Base-by-base conservation (phyloP, 2,113 vertebrate genomes). In the Megaleporinus macrocephalus region DNA sequence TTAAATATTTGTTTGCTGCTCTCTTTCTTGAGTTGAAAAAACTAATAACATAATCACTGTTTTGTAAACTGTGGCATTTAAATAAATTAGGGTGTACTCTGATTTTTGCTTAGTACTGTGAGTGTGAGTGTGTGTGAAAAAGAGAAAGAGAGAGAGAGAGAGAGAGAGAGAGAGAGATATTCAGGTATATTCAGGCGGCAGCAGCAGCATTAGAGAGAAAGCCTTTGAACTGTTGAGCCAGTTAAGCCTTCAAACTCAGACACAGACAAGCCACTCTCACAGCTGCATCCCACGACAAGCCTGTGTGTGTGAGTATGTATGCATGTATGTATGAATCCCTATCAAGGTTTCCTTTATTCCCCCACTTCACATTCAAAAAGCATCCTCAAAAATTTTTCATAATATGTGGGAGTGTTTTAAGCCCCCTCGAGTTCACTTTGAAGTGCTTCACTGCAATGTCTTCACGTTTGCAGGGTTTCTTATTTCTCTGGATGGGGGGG, bases 161-260 rank as follows among this genome's bases (percentile, higher is more conserved):
- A 85, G 73, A 73, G 18, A 84, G 1, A 71, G 36, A 36, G 26
- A 73, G 44, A 22, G 10, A 36, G 30, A n/a, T n/a, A n/a, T n/a
- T n/a, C n/a, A 11, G 44, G 20, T 55, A 55, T 55, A 55, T 55
- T 6, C 53, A 55, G 20, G 53, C 53, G 20, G 53, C 53, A 55
- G 63, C 77, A 51, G n/a, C 71, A 36, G 88, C 76, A 79, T 87
- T 83, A 89, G 59, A 86, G 81, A 55, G 3, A 53, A 5, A 83
- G 83, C 81, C 88, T 92, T 92, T 92, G 89, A 93, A 93, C 90
- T 82, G 81, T 65, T 81, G 84, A 87, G 80, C 41, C 84, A 73
- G 88, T 85, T 86, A 86, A 92, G 90, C 84, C 88, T 83, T 5
- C 73, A 24, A 57, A 84, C 89, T 85, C 84, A 89, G 80, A 86